Evolutionary conservation across 1,140 invertebrate genomes (phyloP), one percentile per base, ranked within the genome.

Genomic region (Camponotus pennsylvanicus): DNA sequence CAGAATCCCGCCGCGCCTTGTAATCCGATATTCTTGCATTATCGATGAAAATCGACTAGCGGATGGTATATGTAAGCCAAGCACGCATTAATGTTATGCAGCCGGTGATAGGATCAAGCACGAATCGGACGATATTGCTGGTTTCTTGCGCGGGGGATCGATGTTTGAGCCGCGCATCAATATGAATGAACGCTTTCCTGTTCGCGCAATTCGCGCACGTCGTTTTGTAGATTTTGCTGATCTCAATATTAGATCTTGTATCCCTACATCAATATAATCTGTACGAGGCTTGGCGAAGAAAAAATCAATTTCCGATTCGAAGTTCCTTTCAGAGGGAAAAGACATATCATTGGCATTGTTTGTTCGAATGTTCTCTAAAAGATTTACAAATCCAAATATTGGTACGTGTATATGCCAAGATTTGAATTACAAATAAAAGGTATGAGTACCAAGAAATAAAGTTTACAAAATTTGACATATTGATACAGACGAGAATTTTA

Each of bases 11-110:
- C 86, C 83, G 75, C 83, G 82, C 67, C 61, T 87, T 75, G 92
- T 92, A 91, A 93, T 92, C 77, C 90, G 88, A 92, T 92, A 90
- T 86, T 84, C 80, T 69, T 82, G 85, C 79, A 87, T 86, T 80
- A 86, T 89, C 71, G 86, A 91, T 89, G 86, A 85, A 87, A 83
- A 90, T 86, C 73, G 69, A 83, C 55, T 61, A 42, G 11, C 55
- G 69, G 69, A 75, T 75, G 55, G 55, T 75, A 57, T 42, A 75
- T 13, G 40, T 83, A 63, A 83, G 69, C 79, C 79, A 75, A 83
- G 79, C 79, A 83, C 69, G 69, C 79, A 83, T 83, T 83, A 83
- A 83, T 83, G 69, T 83, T 83, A 83, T 83, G 79, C 69, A 42
- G 69, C 27, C n/a, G 69, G 55, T 70, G 55, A 75, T 83, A 40